phyloP scores from a whole-genome alignment of 2,888 invertebrate species.

The Venusia cambrica region DNA sequence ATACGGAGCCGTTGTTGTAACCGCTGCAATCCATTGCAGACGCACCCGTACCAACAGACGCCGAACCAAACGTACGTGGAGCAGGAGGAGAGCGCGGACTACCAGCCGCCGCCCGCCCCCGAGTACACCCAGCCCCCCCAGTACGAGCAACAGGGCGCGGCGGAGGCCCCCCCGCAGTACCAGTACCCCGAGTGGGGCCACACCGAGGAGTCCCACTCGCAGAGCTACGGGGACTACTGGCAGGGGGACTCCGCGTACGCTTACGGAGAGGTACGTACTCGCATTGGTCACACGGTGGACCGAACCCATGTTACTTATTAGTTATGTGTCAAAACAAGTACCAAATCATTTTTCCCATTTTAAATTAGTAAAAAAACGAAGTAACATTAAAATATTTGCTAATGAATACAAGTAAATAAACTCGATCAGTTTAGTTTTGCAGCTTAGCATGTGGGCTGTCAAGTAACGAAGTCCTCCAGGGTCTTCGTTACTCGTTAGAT shows the following conservation, averaged over 20 bases:
- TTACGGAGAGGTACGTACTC: slow-evolving; percentile 50
- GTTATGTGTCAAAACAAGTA: too few relatives aligned
- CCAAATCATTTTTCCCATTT: too few relatives aligned
- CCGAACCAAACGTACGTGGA: slow-evolving; percentile 27
- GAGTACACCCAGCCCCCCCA: slow-evolving; percentile 12
- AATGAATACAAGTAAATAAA: too few relatives aligned
- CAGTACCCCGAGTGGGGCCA: slow-evolving; percentile 35
- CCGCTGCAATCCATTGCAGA: slow-evolving; percentile 27
- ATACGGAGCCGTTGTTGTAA: neutral
- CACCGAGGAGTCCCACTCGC: slow-evolving; percentile 37
- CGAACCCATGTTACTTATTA: too few relatives aligned
- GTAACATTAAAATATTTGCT: too few relatives aligned
- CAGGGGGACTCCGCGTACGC: slow-evolving; percentile 40
- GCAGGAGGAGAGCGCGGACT: slow-evolving; percentile 41
- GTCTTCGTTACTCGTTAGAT: too few relatives aligned
- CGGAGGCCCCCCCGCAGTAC: slow-evolving; percentile 26
- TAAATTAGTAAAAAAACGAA: too few relatives aligned
- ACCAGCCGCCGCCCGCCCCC: slow-evolving; percentile 34
- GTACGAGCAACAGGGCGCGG: slow-evolving; percentile 13
- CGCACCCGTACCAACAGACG: slow-evolving; percentile 36
- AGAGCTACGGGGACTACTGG: slow-evolving; percentile 54
- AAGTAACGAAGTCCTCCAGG: too few relatives aligned
- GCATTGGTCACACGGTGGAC: too few relatives aligned
- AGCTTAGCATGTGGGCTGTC: too few relatives aligned
- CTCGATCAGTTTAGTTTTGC: too few relatives aligned